A percentile compares a stretch with the other conserved stretches of the same genome.
These are phyloP conservation scores for Chelidonichthys spinosus DNA, from an alignment of 2,797 vertebrate genomes.

Conservation along the genomic window DNA sequence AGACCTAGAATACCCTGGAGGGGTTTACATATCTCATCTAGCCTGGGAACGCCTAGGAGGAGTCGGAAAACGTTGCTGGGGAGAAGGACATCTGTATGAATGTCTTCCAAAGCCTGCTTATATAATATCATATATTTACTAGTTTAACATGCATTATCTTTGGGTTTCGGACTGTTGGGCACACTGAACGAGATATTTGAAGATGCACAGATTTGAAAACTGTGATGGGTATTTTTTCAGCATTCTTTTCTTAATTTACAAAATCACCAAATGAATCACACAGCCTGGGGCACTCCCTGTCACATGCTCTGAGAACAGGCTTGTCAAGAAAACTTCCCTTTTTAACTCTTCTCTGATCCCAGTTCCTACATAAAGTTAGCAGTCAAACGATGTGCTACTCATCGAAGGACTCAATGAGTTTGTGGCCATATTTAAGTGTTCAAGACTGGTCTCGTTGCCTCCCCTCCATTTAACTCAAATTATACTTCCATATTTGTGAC, in stretches of 20 bases:
- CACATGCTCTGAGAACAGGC: slow-evolving; percentile 42
- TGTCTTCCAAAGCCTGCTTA: no score
- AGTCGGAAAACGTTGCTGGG: no score
- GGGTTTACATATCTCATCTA: no score
- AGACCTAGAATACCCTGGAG: no score
- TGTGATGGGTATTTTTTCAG: not conserved
- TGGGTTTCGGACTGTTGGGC: not conserved
- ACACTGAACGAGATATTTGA: not conserved
- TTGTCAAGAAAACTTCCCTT: slow-evolving; percentile 60
- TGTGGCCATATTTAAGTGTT: not conserved
- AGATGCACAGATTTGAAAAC: not conserved
- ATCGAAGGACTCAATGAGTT: not conserved
- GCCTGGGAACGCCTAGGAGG: no score
- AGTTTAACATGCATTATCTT: not conserved
- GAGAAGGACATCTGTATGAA: no score
- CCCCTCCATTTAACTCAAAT: not conserved
- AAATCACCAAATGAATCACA: slow-evolving; percentile 29
- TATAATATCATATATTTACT: no score
- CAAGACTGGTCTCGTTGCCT: not conserved
- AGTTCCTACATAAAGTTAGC: slow-evolving; percentile 42
- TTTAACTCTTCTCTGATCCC: slow-evolving; percentile 22
- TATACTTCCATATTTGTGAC: not conserved
- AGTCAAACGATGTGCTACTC: not conserved
- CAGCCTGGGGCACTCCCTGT: slow-evolving; percentile 13
- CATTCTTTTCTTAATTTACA: not conserved